A percentile compares a stretch with the other conserved stretches of the same genome.
These are phyloP conservation scores for Ophion ellenae DNA, from an alignment of 2,888 invertebrate species.

Conservation along the genomic window DNA sequence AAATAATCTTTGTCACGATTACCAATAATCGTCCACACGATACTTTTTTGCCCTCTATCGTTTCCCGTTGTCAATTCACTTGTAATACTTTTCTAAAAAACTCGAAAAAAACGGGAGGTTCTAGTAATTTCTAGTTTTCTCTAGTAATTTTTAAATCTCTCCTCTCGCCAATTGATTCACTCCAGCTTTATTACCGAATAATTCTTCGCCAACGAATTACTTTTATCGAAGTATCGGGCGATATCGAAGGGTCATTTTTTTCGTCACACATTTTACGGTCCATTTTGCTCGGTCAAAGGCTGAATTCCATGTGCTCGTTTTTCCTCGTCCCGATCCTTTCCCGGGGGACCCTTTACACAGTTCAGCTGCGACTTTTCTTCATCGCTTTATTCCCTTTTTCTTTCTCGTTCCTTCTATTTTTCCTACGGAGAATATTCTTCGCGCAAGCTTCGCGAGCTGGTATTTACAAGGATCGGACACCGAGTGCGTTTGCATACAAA, in stretches of 20 bases:
- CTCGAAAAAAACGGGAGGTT: not conserved
- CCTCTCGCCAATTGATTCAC: not conserved
- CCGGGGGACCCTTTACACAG: constrained; percentile 33
- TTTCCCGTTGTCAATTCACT: not conserved
- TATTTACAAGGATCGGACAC: constrained; percentile 66
- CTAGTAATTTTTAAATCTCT: not conserved
- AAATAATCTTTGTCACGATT: not conserved
- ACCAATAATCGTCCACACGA: not conserved
- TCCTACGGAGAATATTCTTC: constrained; percentile 5
- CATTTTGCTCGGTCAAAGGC: constrained; percentile 14
- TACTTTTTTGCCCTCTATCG: not conserved
- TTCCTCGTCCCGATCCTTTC: constrained; percentile 27
- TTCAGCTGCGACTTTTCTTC: constrained; percentile 31
- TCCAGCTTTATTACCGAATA: not conserved
- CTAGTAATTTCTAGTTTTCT: not conserved
- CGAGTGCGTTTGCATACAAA: constrained; percentile 73
- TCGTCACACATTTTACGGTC: constrained; percentile 4
- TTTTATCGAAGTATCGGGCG: not conserved
- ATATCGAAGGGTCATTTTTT: not conserved
- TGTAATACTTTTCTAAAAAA: not conserved
- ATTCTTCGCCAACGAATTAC: not conserved
- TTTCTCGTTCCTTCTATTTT: not conserved
- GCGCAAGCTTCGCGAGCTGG: constrained; percentile 29
- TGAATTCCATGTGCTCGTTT: not conserved
- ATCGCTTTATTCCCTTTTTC: constrained; percentile 9